Conservation (phyloP, 2,888 invertebrate species). For the Laspeyria flexula region DNA sequence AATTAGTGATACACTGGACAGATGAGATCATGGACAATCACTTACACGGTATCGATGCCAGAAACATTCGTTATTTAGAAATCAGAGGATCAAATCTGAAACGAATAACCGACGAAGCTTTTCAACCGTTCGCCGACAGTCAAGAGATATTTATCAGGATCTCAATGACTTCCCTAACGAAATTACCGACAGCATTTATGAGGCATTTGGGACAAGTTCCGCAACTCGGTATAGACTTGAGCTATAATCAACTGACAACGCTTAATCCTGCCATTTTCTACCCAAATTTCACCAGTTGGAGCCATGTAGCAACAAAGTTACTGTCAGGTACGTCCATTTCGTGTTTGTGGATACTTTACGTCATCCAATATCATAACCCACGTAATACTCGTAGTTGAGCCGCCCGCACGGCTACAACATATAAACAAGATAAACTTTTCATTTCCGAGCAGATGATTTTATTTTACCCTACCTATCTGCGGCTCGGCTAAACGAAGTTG, state of each 20-base stretch:
- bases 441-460: constrained; percentile 25
- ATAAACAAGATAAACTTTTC: constrained; percentile 33
- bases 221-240: constrained; percentile 92
- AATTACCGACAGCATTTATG: constrained; percentile 93
- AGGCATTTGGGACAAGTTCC: constrained; percentile 91
- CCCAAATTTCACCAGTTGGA: constrained; percentile 94
- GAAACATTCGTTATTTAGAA: constrained; percentile 92
- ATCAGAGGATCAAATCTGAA: constrained; percentile 91
- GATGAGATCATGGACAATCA: constrained; percentile 91
- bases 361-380: constrained; percentile 12
- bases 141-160: constrained; percentile 92
- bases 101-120: constrained; percentile 91
- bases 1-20: constrained; percentile 91
- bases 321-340: constrained; percentile 88
- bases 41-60: constrained; percentile 91
- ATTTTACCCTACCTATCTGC: constrained; percentile 23
- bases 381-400: constrained; percentile 6
- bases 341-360: constrained; percentile 18
- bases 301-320: constrained; percentile 94
- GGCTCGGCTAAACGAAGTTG: constrained; percentile 23
- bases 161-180: constrained; percentile 91
- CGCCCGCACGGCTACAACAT: constrained; percentile 12
- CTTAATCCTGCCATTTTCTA: constrained; percentile 94
- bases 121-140: constrained; percentile 90
- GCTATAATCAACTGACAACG: constrained; percentile 92